Base-by-base conservation (phyloP, 1,140 invertebrate species). In the Drosophila nannoptera region DNA sequence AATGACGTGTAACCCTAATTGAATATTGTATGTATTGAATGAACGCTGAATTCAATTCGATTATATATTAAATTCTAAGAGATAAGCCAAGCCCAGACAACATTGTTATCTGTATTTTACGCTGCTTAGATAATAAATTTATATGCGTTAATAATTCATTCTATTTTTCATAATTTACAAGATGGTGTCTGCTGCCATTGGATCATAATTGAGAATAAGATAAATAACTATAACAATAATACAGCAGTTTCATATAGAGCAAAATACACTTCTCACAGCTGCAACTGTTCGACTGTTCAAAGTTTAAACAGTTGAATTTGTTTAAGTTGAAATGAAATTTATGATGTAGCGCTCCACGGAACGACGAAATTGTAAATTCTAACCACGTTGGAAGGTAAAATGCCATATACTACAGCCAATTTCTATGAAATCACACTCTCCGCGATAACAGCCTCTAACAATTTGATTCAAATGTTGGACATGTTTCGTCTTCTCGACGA, bases 1-100 rank as follows among this genome's bases (percentile, higher is more conserved):
- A 99, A 99, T 42, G 98, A 99, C 87, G 98, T 99, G 91, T 99
- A 99, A 68, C 98, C 98, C 98, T 99, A 89, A 5, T 64, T 29
- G 0, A 36, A 6, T 29, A 53, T 14, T 36, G 4, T 54, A 45
- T 29, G 4, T 12, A 14, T 35, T 7, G 35, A 11, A 56, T 56
- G 7, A 22, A 22, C 22, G 22, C 22, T 45, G 5, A 32, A 36
- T 11, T 14, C 31, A 0, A 9, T 46, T 22, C 31, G 7, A 16
- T 22, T 22, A 22, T 2, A 22, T 22, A 22, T 22, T 3, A 22
- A 3, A 2, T 22, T 22, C 22, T 22, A 22, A 22, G 22, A 22
- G 22, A 2, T 22, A 22, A 22, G 3, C 22, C 22, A 22, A 22
- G 3, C 22, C 22, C 22, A 2, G 22, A 22, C 22, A 22, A 22